A percentile compares a stretch with the other conserved stretches of the same genome.
phyloP scores from a whole-genome alignment of 2,888 invertebrate species.

The Leucania comma region DNA sequence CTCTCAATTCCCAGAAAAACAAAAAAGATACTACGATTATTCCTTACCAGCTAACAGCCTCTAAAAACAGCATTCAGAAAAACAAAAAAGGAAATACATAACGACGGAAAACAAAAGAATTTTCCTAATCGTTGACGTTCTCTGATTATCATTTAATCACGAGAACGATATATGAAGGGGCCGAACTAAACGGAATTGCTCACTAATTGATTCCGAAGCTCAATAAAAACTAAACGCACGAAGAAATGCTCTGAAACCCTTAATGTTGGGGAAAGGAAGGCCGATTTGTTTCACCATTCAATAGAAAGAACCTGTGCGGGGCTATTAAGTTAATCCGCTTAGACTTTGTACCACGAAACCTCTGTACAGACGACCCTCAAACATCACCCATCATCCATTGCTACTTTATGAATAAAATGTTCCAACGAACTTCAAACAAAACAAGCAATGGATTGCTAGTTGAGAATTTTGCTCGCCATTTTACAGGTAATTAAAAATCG shows the following conservation, averaged over 20 bases:
- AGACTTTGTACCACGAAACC: constrained; percentile 42
- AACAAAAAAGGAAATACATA: constrained; percentile 1
- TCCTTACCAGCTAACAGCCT: background rate
- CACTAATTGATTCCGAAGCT: constrained; percentile 67
- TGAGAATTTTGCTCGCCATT: fast-evolving
- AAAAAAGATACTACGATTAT: background rate
- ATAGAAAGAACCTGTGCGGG: constrained; percentile 83
- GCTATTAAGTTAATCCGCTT: constrained; percentile 83
- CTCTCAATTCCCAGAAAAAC: no score
- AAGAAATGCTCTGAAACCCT: constrained; percentile 71
- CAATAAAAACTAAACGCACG: constrained; percentile 66
- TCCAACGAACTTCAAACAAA: background rate
- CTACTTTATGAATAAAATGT: fast-evolving
- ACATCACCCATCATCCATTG: constrained; percentile 17
- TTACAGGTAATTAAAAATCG: constrained; percentile 54
- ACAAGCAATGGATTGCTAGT: constrained; percentile 13
- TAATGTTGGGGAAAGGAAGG: constrained; percentile 73
- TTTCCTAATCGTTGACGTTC: constrained; percentile 25
- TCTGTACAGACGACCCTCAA: fast-evolving
- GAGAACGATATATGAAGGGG: constrained; percentile 49
- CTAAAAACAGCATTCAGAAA: background rate
- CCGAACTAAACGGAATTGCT: constrained; percentile 52
- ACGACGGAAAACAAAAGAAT: constrained; percentile 20
- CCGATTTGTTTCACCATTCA: constrained; percentile 83
- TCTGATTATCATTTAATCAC: constrained; percentile 53